A percentile compares a stretch with the other conserved stretches of the same genome.
Conservation (phyloP, 1,140 invertebrate species). For the Potamilus streckersoni region DNA sequence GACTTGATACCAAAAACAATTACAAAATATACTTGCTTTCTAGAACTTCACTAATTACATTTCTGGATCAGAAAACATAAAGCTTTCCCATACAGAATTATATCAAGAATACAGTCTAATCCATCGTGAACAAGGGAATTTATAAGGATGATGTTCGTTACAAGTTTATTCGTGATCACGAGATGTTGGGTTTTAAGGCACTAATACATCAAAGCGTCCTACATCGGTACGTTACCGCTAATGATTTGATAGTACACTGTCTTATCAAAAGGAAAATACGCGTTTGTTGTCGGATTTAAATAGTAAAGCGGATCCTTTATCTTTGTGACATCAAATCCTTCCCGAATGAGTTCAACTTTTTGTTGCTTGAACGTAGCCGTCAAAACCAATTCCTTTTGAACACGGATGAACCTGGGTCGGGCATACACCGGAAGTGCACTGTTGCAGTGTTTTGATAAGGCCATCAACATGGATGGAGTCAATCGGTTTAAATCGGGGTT, state of each 20-base stretch:
- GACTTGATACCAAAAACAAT: too few species aligned
- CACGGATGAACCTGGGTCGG: constrained; percentile 12
- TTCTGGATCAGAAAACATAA: too few species aligned
- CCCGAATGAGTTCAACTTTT: constrained; percentile 2
- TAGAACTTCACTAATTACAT: too few species aligned
- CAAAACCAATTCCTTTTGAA: constrained; percentile 5
- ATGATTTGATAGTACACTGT: constrained; percentile 11
- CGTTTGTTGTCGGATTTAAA: constrained; percentile 2
- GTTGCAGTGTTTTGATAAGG: constrained; percentile 7
- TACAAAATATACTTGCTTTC: too few species aligned
- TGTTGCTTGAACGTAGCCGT: constrained; percentile 17
- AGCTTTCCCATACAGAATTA: too few species aligned
- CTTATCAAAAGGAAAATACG: constrained; percentile 11
- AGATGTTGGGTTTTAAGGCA: too few species aligned
- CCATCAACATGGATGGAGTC: constrained; percentile 1
- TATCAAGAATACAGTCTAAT: too few species aligned
- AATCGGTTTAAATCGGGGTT: neutral
- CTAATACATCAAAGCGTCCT: too few species aligned
- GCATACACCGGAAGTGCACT: constrained; percentile 8
- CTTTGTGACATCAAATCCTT: constrained; percentile 9
- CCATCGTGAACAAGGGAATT: too few species aligned
- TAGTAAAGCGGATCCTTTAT: constrained; percentile 10
- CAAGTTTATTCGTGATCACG: too few species aligned
- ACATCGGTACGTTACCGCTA: constrained; percentile 4
- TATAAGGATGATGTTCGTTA: too few species aligned